These are phyloP conservation scores for Acropora yongei DNA, from an alignment of 64 coral and sea anemone species.

Conservation along the genomic window DNA sequence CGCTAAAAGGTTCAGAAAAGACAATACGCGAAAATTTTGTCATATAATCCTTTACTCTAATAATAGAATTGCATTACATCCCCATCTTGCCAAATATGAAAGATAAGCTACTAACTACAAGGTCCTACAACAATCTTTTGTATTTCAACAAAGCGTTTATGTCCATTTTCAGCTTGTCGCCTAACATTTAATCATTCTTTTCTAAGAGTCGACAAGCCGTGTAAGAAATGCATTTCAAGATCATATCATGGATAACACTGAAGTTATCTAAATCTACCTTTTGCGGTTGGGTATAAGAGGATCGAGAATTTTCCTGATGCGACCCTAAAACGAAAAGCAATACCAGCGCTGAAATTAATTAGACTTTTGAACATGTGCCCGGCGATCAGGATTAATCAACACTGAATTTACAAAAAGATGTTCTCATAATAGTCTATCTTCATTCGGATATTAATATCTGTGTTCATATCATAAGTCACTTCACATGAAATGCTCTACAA, in stretches of 20 bases:
- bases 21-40: not conserved
- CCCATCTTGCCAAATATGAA: too few relatives aligned
- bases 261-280: not conserved
- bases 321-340: not conserved
- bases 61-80: too few relatives aligned
- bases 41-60: too few relatives aligned
- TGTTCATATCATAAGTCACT: too few relatives aligned
- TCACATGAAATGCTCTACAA: too few relatives aligned
- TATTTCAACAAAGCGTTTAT: too few relatives aligned
- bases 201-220: not conserved
- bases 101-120: too few relatives aligned
- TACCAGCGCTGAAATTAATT: not conserved
- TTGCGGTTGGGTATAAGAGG: not conserved
- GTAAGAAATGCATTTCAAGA: not conserved
- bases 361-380: not conserved
- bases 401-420: not conserved
- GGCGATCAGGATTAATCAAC: not conserved
- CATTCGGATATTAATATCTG: too few relatives aligned
- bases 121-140: too few relatives aligned
- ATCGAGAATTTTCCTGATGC: not conserved
- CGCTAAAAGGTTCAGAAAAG: not conserved
- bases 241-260: not conserved
- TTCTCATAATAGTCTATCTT: too few relatives aligned
- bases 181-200: too few relatives aligned
- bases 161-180: too few relatives aligned